phyloP scores from a whole-genome alignment of 2,113 vertebrate species.

The Dinomys branickii region DNA sequence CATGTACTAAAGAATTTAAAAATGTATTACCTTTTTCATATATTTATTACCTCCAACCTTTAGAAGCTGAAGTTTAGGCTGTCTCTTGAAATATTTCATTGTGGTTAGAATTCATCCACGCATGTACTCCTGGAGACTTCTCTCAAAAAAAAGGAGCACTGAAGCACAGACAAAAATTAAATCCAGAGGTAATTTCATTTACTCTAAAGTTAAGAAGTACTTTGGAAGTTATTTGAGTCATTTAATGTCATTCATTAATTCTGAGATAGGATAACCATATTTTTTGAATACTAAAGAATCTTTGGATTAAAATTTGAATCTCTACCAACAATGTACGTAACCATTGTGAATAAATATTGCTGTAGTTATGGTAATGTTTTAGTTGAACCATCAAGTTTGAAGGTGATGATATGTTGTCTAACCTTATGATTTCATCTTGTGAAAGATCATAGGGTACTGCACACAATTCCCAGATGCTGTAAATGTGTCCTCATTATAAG shows the following conservation, averaged over 20 bases:
- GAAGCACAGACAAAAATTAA: background rate
- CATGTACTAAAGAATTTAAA: conserved; percentile 42
- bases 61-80: conserved; percentile 2
- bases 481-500: background rate
- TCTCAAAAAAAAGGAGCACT: background rate
- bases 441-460: background rate
- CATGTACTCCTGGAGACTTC: background rate
- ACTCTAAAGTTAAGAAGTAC: background rate
- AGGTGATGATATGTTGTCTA: background rate
- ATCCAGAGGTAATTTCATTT: conserved; percentile 21
- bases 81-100: conserved; percentile 15
- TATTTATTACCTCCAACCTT: background rate
- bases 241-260: background rate
- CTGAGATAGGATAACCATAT: background rate
- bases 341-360: background rate
- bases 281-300: conserved; percentile 12
- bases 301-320: background rate
- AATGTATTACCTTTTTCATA: background rate
- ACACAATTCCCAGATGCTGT: background rate
- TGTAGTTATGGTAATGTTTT: background rate
- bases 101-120: background rate
- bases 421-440: background rate
- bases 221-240: background rate
- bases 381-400: background rate
- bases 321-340: background rate